Percentiles rank a stretch among this genome's conserved stretches.
These are phyloP conservation scores for Antitype chi DNA, from an alignment of 2,888 invertebrate species.

Conservation along the genomic window DNA sequence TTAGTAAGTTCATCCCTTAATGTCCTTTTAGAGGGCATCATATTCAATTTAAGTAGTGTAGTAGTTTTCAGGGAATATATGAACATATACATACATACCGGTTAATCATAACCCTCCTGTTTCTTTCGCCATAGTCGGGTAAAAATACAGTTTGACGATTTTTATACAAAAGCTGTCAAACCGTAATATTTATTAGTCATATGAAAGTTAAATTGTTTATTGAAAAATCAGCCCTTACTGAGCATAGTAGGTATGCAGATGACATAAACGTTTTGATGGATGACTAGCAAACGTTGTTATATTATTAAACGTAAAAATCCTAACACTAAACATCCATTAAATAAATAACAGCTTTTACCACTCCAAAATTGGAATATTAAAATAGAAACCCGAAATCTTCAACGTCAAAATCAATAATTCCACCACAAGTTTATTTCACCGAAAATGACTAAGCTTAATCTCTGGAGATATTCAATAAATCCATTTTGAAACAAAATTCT, in stretches of 20 bases:
- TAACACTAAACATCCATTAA: not conserved
- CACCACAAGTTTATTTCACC: not conserved
- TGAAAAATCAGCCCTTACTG: not conserved
- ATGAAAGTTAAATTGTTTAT: no score
- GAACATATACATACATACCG: no score
- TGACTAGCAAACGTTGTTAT: not conserved
- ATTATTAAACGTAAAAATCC: not conserved
- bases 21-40: no score
- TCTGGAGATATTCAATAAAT: constrained; percentile 54
- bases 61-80: no score
- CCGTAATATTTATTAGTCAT: not conserved
- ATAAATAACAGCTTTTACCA: no score
- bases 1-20: no score
- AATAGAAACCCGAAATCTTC: constrained; percentile 6
- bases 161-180: not conserved
- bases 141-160: not conserved
- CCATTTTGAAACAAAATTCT: constrained; percentile 43
- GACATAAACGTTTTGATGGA: not conserved
- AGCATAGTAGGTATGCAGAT: not conserved
- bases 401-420: constrained; percentile 26
- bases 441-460: constrained; percentile 40
- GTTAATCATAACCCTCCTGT: no score
- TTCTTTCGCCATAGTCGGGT: no score
- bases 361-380: not conserved
- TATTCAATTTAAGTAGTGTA: no score